A percentile compares a stretch with the other conserved stretches of the same genome.
phyloP scores from a whole-genome alignment of 2,113 vertebrate species.

The Phoxinus phoxinus region DNA sequence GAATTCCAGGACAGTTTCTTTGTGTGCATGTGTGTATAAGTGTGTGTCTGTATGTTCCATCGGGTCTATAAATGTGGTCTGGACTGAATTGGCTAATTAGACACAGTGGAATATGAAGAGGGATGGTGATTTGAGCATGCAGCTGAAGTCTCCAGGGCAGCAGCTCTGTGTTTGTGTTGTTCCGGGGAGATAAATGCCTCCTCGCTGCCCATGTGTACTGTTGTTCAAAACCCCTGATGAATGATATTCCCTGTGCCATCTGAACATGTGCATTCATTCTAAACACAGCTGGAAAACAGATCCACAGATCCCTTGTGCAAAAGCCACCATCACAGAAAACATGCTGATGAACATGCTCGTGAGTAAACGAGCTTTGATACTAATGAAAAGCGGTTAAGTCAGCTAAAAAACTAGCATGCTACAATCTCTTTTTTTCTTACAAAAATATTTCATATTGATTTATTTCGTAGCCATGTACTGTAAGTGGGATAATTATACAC shows the following conservation, averaged over 20 bases:
- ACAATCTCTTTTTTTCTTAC: neutral
- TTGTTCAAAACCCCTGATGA: slow-evolving; percentile 64
- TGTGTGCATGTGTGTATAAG: neutral
- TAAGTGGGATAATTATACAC: neutral
- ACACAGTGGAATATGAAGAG: slow-evolving; percentile 56
- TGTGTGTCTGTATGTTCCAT: neutral
- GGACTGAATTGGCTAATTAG: slow-evolving; percentile 57
- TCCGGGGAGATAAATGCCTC: slow-evolving; percentile 63
- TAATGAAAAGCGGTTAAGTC: neutral
- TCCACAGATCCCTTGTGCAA: neutral
- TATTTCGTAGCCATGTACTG: neutral
- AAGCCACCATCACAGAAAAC: neutral
- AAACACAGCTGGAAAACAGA: slow-evolving; percentile 11
- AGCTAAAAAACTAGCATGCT: neutral
- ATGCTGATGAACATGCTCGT: neutral
- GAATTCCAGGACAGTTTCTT: slow-evolving; percentile 27
- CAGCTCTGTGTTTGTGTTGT: slow-evolving; percentile 55
- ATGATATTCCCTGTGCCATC: slow-evolving; percentile 46
- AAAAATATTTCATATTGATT: neutral
- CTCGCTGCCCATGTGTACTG: slow-evolving; percentile 50
- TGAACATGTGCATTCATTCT: slow-evolving; percentile 17
- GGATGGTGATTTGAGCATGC: slow-evolving; percentile 44
- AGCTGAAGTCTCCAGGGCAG: slow-evolving; percentile 57
- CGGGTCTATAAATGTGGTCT: slow-evolving; percentile 45
- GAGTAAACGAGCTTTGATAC: slow-evolving; percentile 4